Base-by-base conservation (phyloP, 1,140 invertebrate species). In the Ganaspis sp. region DNA sequence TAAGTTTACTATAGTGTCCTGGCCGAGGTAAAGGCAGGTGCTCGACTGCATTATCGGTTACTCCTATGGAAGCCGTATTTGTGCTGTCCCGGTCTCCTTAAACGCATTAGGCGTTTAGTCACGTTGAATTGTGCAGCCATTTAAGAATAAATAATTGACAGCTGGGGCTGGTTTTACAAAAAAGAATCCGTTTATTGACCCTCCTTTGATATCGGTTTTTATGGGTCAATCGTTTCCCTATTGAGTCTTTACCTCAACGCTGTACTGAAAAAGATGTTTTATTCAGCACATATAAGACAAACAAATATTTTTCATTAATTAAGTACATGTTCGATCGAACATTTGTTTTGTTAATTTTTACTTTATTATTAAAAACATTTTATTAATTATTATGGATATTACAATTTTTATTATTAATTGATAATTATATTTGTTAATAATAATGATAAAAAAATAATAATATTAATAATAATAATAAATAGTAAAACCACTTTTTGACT, bases 101-200 rank as follows among this genome's bases (percentile, higher is more conserved):
- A 89, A 86, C 79, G 84, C 86, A 89, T 89, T 89, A 89, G 72
- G 73, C 81, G 74, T 82, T 78, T 86, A 82, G 85, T 85, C 84
- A 84, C 83, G 82, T 88, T 84, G 84, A 83, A 81, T 85, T 81
- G 81, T 78, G 83, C 82, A 85, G 82, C 83, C 81, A 83, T 85
- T 85, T 84, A 82, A 83, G 40, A 64, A 69, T 49, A 77, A 75
- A 78, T 86, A 83, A 87, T 86, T 85, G 85, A 85, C 82, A 84
- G 70, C 34, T 53, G 38, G 26, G 53, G 58, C 58, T 64, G 58
- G 21, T 34, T 64, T 64, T 29, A 29, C 11, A 12, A 15, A 64
- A 64, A 17, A 64, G 26, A 29, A 64, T 29, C 58, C 58, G 23
- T 34, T 29, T 64, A n/a, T 29, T 64, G 58, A 64, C 58, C 58